Conservation (phyloP, 2,797 vertebrate species). For the Falco berigora region DNA sequence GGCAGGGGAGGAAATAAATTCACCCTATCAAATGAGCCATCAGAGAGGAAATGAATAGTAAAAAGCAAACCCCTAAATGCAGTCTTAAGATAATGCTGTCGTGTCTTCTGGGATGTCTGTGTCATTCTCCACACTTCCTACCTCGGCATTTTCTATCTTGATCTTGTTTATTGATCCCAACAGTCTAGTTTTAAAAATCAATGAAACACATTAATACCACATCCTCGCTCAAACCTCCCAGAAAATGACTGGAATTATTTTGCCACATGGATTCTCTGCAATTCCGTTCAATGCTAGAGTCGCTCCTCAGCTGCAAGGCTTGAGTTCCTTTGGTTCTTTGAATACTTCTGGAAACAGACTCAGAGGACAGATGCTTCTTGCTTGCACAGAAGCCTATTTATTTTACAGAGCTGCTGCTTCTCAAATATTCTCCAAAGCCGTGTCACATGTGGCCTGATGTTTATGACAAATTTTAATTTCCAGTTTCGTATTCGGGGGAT, state of each 20-base stretch:
- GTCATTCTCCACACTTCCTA: neutral
- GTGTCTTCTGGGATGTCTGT: neutral
- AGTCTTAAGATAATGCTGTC: neutral
- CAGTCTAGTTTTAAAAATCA: neutral
- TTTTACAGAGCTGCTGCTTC: neutral
- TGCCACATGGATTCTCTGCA: neutral
- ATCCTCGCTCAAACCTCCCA: neutral
- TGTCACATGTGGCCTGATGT: neutral
- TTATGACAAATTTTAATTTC: neutral
- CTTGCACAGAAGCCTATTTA: neutral
- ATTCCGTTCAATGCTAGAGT: neutral
- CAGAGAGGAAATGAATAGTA: neutral
- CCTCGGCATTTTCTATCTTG: neutral
- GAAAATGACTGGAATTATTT: neutral
- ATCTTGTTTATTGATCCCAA: neutral
- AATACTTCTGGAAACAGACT: neutral
- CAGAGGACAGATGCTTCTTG: neutral
- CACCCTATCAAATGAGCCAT: neutral
- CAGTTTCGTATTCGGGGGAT: neutral
- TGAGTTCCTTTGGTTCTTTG: neutral
- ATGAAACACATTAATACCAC: neutral
- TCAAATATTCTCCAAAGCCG: neutral
- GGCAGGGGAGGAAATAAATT: neutral
- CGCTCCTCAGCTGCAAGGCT: neutral
- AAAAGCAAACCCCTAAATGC: neutral